Percentiles rank a stretch among this genome's conserved stretches.
These are phyloP conservation scores for Dipodomys ordii DNA, from an alignment of 2,113 vertebrate genomes.

Conservation along the genomic window DNA sequence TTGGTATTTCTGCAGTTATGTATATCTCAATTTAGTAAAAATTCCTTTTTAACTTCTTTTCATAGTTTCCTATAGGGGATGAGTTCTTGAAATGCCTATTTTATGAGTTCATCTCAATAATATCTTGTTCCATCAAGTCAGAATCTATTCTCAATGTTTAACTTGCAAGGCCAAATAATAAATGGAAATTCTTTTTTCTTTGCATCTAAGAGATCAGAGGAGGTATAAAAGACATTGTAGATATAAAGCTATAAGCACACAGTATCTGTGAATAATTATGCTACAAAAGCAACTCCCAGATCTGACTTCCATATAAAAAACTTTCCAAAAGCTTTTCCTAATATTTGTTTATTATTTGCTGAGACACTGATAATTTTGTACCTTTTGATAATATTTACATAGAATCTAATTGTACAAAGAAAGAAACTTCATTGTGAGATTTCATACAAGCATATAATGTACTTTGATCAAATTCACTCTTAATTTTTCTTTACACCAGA, in stretches of 20 bases:
- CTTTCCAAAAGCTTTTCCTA: background rate
- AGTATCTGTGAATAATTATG: conserved; percentile 57
- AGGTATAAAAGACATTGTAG: background rate
- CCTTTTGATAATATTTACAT: too few species aligned
- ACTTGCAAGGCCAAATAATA: conserved; percentile 68
- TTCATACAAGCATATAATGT: too few species aligned
- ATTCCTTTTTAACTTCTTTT: conserved; percentile 52
- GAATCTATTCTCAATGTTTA: conserved; percentile 60
- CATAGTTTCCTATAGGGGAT: conserved; percentile 43
- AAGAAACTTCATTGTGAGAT: too few species aligned
- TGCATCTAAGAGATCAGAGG: conserved; percentile 62
- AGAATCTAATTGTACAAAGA: too few species aligned
- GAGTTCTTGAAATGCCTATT: conserved; percentile 49
- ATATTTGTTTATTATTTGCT: background rate
- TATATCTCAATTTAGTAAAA: conserved; percentile 54
- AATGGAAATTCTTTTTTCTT: conserved; percentile 66
- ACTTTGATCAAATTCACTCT: too few species aligned
- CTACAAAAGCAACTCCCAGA: conserved; percentile 33
- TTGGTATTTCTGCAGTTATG: conserved; percentile 52
- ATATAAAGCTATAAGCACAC: background rate
- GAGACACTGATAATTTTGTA: background rate
- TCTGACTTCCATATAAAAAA: background rate
- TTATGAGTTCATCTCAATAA: conserved; percentile 52
- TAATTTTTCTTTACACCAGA: too few species aligned
- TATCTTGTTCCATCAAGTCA: conserved; percentile 26